Base-by-base conservation (phyloP, 2,888 invertebrate species). In the Panorpa germanica region DNA sequence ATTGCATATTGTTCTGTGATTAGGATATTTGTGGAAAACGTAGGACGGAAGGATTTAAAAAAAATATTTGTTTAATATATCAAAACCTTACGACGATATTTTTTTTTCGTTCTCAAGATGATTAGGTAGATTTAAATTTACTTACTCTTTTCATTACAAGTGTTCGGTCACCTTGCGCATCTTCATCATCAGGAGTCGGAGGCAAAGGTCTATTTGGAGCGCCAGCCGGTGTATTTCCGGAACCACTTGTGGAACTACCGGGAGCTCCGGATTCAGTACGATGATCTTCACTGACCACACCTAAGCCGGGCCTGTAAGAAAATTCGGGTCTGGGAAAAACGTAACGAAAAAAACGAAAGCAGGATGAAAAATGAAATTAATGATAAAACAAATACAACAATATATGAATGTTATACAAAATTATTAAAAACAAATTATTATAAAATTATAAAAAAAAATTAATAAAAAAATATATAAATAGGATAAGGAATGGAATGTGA, bases 191-290 rank as follows among this genome's bases (percentile, higher is more conserved):
- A 22, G 91, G 91, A 30, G 91, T 91, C 29, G 91, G 91, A 33
- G 91, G 91, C 46, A 91, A 63, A 30, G 91, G 91, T 41, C 90
- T 69, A 50, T 88, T 90, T 36, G 90, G 90, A 42, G 86, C 80
- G 32, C 76, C 74, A 34, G 75, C 73, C 40, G 61, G 55, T 38
- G 52, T 55, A 29, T 48, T 42, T n/a, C 41, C 41, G 4, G 46
- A 44, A 14, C 43, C 42, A 31, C 48, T 45, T 2, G 53, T 47
- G n/a, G 52, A 48, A 29, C 49, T 50, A 6, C 53, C 49, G n/a
- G n/a, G n/a, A n/a, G n/a, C n/a, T n/a, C n/a, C n/a, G n/a, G n/a
- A n/a, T n/a, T 52, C 49, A 51, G 44, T 37, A 45, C 45, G 39
- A 46, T 44, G 59, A 35, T 62, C 61, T 48, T 65, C 65, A 18